These are phyloP conservation scores for Melanostoma mellinum DNA, from an alignment of 2,888 invertebrate genomes.

Conservation along the genomic window DNA sequence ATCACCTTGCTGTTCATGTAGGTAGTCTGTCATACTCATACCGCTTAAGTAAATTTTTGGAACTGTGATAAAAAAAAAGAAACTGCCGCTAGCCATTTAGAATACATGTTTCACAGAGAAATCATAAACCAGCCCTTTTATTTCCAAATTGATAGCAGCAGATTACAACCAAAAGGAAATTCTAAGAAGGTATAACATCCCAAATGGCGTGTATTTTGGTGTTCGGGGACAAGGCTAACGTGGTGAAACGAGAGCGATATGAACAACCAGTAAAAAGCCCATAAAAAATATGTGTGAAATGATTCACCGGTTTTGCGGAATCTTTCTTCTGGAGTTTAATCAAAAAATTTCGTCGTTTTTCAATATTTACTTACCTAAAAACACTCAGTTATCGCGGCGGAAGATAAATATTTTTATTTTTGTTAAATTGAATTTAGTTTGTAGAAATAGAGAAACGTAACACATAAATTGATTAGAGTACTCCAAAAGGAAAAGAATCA, in stretches of 20 bases:
- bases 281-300: constrained; percentile 39
- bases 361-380: constrained; percentile 36
- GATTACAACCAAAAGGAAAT: constrained; percentile 31
- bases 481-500: constrained; percentile 65
- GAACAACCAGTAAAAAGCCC: constrained; percentile 26
- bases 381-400: constrained; percentile 22
- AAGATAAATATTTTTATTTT: background rate
- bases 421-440: constrained; percentile 39
- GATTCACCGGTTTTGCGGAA: constrained; percentile 65
- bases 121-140: constrained; percentile 17
- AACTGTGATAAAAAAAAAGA: constrained; percentile 1
- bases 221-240: constrained; percentile 33
- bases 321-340: constrained; percentile 18
- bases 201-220: constrained; percentile 45
- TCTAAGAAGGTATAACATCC: constrained; percentile 32
- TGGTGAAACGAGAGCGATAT: constrained; percentile 46
- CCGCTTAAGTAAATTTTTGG: constrained; percentile 21
- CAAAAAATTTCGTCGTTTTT: background rate
- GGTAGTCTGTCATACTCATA: constrained; percentile 17
- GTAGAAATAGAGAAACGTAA: constrained; percentile 57
- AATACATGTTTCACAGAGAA: constrained; percentile 19
- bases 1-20: constrained; percentile 54
- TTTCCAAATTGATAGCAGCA: constrained; percentile 43
- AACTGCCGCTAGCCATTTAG: constrained; percentile 4
- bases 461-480: constrained; percentile 61